Base-by-base conservation (phyloP, 1,140 invertebrate genomes). In the Eumeta japonica region DNA sequence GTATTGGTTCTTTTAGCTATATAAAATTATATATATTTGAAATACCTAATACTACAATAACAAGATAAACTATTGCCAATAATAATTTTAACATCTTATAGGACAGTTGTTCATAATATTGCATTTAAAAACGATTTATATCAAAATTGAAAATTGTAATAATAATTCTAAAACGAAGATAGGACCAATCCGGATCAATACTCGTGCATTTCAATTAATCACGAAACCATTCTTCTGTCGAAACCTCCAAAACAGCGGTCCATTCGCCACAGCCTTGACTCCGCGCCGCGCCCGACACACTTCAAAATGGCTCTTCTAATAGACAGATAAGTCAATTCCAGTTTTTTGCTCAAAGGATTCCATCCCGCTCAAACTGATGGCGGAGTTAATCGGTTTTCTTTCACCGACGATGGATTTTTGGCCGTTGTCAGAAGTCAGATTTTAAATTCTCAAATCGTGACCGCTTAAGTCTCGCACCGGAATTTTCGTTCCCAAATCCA, bases 141-240 rank as follows among this genome's bases (percentile, higher is more conserved):
- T 13, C 30, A 16, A 32, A 32, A 32, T 10, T 13, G 16, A 14
- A 32, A 16, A 14, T 32, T 5, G 2, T 13, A 10, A 15, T 10
- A 14, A 5, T 32, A 3, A 32, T 13, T 3, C 11, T 3, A 13
- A 13, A 50, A 40, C 53, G 51, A 56, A 56, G 54, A 48, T 50
- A 47, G 37, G 55, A 48, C 61, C 58, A n/a, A 53, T 64, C 57
- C 59, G 45, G 50, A 53, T 58, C 48, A 41, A 36, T 53, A 62
- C 52, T 62, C 63, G 58, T 61, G 59, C 63, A 61, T 67, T 37
- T 17, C 20, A 16, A 14, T 32, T 10, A 13, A 37, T 14, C 12
- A 15, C 20, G 34, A 35, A 35, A 35, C 16, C 10, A 14, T 20
- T 24, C 10, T 19, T 35, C 17, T 10, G 16, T 12, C 19, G 28